Percentiles rank a stretch among this genome's conserved stretches.
Evolutionary conservation across 2,113 vertebrate species (phyloP).

Genomic region (Boleophthalmus pectinirostris): DNA sequence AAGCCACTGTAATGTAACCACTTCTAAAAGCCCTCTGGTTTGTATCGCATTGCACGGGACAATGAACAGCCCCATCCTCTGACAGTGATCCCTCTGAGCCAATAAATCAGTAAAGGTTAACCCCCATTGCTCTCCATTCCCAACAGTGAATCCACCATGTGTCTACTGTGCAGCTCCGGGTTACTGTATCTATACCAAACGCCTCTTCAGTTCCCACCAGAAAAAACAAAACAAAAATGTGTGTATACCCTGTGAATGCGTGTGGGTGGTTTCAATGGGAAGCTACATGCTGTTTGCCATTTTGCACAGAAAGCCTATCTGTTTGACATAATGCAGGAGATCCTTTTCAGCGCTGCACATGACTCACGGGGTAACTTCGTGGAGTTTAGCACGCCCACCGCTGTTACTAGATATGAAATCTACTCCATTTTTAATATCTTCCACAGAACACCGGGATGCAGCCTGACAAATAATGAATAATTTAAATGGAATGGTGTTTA

Average conservation of each 20-base stretch:
- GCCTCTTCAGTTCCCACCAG: slow-evolving; percentile 48
- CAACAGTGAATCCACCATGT: slow-evolving; percentile 36
- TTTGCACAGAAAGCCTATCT: slow-evolving; percentile 32
- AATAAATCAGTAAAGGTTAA: slow-evolving; percentile 61
- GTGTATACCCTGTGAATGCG: slow-evolving; percentile 30
- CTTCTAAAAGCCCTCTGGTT: not conserved
- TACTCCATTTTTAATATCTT: slow-evolving; percentile 48
- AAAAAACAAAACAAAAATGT: slow-evolving; percentile 3
- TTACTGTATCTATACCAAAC: slow-evolving; percentile 22
- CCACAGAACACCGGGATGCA: slow-evolving; percentile 25
- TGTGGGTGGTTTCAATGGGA: slow-evolving; percentile 57
- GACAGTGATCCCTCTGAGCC: slow-evolving; percentile 38
- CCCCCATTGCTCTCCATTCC: slow-evolving; percentile 24
- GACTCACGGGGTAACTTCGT: slow-evolving; percentile 42
- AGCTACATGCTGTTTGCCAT: slow-evolving; percentile 43
- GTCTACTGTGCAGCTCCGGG: slow-evolving; percentile 34
- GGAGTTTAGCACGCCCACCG: not conserved
- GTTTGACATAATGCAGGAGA: slow-evolving; percentile 36
- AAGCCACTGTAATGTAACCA: not conserved
- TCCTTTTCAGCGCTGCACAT: slow-evolving; percentile 44
- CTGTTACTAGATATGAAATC: slow-evolving; percentile 46
- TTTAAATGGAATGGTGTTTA: slow-evolving; percentile 54
- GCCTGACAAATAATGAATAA: slow-evolving; percentile 65
- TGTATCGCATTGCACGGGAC: not conserved
- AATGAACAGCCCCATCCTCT: slow-evolving; percentile 7